These are phyloP conservation scores for Tretioscincus oriximinensis DNA, from an alignment of 2,113 vertebrate genomes.

Conservation along the genomic window DNA sequence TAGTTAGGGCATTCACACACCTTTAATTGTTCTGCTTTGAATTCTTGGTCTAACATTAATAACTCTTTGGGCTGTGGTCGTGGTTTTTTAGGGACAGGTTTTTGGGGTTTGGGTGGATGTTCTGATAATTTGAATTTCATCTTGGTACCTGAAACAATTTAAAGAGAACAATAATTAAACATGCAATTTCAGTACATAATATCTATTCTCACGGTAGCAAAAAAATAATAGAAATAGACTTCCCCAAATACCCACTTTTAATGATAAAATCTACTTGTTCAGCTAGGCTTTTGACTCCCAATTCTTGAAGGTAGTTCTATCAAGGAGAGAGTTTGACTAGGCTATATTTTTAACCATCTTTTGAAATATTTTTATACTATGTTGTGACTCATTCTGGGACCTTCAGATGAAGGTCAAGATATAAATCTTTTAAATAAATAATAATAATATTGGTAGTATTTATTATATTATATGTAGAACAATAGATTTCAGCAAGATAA, in stretches of 20 bases:
- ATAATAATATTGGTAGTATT: no score
- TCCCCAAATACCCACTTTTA: background rate
- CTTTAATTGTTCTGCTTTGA: conserved; percentile 13
- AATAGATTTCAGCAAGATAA: background rate
- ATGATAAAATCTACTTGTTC: no score
- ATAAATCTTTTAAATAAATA: no score
- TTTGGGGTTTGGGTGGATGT: background rate
- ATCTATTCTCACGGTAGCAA: background rate
- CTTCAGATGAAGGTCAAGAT: no score
- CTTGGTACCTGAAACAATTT: conserved; percentile 16
- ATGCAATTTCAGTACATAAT: fast-evolving
- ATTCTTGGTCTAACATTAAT: background rate
- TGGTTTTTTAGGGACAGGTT: background rate
- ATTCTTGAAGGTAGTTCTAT: no score
- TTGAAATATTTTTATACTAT: no score
- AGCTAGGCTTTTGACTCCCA: no score
- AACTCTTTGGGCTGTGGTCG: conserved; percentile 4
- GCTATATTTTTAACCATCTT: no score
- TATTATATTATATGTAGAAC: no score
- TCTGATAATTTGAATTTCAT: conserved; percentile 27
- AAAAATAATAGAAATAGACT: background rate
- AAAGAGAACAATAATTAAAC: background rate
- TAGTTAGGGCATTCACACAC: background rate
- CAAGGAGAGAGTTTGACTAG: no score
- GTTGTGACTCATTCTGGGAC: no score